Percentiles rank a stretch among this genome's conserved stretches.
These are phyloP conservation scores for Carassius gibelio DNA, from an alignment of 2,113 vertebrate genomes.

Conservation along the genomic window DNA sequence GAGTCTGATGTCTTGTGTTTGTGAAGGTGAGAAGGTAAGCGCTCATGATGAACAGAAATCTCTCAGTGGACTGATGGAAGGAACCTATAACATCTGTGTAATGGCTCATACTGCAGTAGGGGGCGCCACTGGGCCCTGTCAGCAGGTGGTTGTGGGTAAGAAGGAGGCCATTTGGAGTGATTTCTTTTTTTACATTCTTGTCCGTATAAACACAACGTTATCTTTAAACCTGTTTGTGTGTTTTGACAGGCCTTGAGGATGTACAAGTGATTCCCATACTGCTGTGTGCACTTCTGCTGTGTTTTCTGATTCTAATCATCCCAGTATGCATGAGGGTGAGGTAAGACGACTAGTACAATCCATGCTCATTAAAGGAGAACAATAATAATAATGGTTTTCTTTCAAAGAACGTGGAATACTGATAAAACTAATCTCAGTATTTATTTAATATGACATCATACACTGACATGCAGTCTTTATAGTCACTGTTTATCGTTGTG, in stretches of 20 bases:
- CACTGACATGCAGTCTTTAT: neutral
- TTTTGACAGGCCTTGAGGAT: constrained; percentile 57
- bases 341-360: neutral
- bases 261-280: constrained; percentile 33
- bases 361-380: neutral
- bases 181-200: neutral
- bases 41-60: constrained; percentile 21
- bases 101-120: constrained; percentile 67
- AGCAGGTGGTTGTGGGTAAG: constrained; percentile 55
- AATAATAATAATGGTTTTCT: neutral
- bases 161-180: neutral
- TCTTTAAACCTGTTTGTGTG: neutral
- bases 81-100: constrained; percentile 63
- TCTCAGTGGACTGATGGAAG: constrained; percentile 61
- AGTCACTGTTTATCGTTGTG: neutral
- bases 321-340: constrained; percentile 38
- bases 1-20: neutral
- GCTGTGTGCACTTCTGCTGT: constrained; percentile 21
- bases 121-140: constrained; percentile 51
- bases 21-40: constrained; percentile 43
- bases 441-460: neutral
- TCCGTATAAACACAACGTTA: neutral
- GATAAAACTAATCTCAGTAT: neutral
- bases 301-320: constrained; percentile 40
- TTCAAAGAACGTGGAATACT: neutral